Conservation (phyloP, 2,888 invertebrate genomes). For the Heliconius aoede region DNA sequence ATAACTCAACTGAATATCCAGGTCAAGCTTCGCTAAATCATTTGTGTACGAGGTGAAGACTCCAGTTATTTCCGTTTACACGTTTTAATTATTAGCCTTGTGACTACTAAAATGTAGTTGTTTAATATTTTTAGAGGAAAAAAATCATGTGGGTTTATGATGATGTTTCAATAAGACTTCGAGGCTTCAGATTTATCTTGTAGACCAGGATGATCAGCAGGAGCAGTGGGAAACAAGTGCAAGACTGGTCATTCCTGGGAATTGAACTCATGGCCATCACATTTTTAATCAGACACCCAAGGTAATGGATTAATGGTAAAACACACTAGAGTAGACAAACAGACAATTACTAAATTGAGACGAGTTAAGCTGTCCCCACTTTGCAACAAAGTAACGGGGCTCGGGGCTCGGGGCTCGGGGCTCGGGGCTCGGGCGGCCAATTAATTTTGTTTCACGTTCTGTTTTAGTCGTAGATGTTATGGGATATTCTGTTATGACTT, state of each 20-base stretch:
- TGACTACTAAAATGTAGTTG: not conserved
- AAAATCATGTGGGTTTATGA: too few species aligned
- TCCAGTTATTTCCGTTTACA: constrained; percentile 39
- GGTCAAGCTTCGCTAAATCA: constrained; percentile 67
- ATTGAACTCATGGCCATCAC: not conserved
- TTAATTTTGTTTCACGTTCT: constrained; percentile 51
- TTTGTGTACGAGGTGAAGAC: constrained; percentile 51
- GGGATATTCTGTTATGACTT: constrained; percentile 38
- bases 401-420: too few species aligned
- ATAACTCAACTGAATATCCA: constrained; percentile 64
- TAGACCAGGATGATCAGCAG: too few species aligned
- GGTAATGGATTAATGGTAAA: constrained; percentile 34
- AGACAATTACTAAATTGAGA: constrained; percentile 53
- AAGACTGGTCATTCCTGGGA: too few species aligned
- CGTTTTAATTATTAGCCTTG: constrained; percentile 40
- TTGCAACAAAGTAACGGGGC: constrained; percentile 49
- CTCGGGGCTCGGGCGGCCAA: constrained; percentile 46
- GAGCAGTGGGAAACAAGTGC: too few species aligned
- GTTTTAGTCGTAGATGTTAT: constrained; percentile 46
- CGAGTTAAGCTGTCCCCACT: constrained; percentile 50
- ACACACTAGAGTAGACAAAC: constrained; percentile 41
- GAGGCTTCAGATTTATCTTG: too few species aligned
- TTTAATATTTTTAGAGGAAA: not conserved
- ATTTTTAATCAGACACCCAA: not conserved
- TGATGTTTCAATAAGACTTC: too few species aligned